phyloP scores from a whole-genome alignment of 2,797 vertebrate species.

The Hypotaenidia philippensis region DNA sequence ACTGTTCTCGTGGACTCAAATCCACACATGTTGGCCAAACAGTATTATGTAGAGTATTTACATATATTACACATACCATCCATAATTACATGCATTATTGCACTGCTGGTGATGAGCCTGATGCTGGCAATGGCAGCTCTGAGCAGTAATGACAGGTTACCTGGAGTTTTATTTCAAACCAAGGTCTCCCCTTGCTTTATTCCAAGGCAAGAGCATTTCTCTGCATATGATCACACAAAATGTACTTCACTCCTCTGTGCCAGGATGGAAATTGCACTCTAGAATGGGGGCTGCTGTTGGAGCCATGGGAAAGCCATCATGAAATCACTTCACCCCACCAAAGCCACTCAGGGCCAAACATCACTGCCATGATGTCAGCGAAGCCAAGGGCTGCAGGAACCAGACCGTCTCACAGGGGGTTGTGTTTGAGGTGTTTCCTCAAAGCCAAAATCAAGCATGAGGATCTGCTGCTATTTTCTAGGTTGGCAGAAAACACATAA shows the following conservation, averaged over 20 bases:
- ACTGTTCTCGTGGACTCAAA: neutral
- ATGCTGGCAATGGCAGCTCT: neutral
- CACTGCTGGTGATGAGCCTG: neutral
- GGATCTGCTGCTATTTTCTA: neutral
- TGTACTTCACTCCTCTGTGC: neutral
- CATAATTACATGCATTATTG: neutral
- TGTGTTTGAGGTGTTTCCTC: neutral
- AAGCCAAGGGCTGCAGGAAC: neutral
- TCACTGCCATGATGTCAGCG: neutral
- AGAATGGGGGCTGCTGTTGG: neutral
- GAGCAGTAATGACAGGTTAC: neutral
- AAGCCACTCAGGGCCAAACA: neutral
- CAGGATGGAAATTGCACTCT: neutral
- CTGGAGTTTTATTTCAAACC: neutral
- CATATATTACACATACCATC: neutral
- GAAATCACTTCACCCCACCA: neutral
- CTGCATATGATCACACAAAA: neutral
- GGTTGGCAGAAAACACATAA: neutral
- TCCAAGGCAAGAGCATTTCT: neutral
- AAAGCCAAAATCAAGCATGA: neutral
- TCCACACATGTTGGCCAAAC: neutral
- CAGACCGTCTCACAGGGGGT: accelerated
- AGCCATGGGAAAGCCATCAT: neutral
- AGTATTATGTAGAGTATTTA: accelerated
- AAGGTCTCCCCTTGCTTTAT: neutral